Evolutionary conservation across 2,797 vertebrate species (phyloP).

Genomic region (Holocentrus rufus): DNA sequence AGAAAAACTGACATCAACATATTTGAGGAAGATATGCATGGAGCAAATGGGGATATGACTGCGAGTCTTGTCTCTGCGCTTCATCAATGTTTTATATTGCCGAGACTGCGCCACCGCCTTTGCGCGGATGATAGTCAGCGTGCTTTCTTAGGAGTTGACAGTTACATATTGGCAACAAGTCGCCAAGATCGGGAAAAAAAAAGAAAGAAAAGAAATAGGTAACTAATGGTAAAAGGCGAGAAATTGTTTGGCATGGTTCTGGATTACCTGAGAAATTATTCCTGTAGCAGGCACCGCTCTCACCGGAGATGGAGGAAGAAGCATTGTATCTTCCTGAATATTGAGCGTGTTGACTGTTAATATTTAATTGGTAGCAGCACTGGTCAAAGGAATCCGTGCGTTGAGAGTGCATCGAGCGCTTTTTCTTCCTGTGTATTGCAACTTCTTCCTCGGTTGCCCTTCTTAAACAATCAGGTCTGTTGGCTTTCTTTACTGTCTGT

Average conservation of each 20-base stretch:
- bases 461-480: slow-evolving; percentile 32
- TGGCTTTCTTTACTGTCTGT: slow-evolving; percentile 34
- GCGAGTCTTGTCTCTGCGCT: slow-evolving; percentile 45
- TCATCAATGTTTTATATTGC: slow-evolving; percentile 70
- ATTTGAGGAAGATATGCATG: slow-evolving; percentile 64
- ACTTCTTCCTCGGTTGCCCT: slow-evolving; percentile 24
- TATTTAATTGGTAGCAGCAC: slow-evolving; percentile 40
- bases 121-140: slow-evolving; percentile 35
- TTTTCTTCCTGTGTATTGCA: slow-evolving; percentile 15
- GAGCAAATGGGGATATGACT: slow-evolving; percentile 57
- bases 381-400: slow-evolving; percentile 23
- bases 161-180: slow-evolving; percentile 33
- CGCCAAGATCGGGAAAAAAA: slow-evolving; percentile 26
- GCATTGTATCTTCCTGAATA: slow-evolving; percentile 41
- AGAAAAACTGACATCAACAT: slow-evolving; percentile 70
- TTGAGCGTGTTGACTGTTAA: slow-evolving; percentile 49
- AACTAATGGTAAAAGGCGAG: not conserved
- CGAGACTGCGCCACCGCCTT: slow-evolving; percentile 39
- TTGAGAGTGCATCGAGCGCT: slow-evolving; percentile 14
- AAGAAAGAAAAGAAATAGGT: not conserved
- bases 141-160: slow-evolving; percentile 45
- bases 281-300: slow-evolving; percentile 39
- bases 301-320: slow-evolving; percentile 23
- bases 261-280: slow-evolving; percentile 55
- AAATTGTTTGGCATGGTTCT: slow-evolving; percentile 22